Conservation (phyloP, 2,113 vertebrate species). For the Tenebrosternarchus preto region DNA sequence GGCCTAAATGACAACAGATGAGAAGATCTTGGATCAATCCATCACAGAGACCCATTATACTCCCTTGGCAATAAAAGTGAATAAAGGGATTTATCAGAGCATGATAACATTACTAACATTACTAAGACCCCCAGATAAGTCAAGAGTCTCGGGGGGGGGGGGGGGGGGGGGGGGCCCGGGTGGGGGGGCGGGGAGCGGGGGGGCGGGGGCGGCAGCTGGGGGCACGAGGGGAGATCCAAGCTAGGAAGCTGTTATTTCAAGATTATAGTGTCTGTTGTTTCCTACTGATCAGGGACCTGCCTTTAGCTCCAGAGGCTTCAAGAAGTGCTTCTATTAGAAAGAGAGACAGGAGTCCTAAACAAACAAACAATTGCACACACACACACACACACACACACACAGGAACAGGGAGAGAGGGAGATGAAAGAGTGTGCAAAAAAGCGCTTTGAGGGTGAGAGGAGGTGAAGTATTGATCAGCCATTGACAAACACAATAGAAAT, state of each 20-base stretch:
- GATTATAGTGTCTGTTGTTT: slow-evolving; percentile 62
- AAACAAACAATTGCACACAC: slow-evolving; percentile 55
- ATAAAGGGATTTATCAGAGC: not conserved
- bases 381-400: slow-evolving; percentile 61
- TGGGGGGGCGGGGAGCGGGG: slow-evolving; percentile 39
- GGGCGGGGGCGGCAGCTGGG: slow-evolving; percentile 22
- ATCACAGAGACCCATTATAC: not conserved
- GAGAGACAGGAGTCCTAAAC: slow-evolving; percentile 65
- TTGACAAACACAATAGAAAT: slow-evolving; percentile 93
- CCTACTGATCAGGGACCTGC: slow-evolving; percentile 46
- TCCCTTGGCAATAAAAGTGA: too few species aligned
- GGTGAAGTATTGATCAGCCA: slow-evolving; percentile 87
- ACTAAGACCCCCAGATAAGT: not conserved
- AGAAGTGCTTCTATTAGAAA: slow-evolving; percentile 61
- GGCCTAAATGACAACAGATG: not conserved
- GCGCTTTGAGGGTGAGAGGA: slow-evolving; percentile 81
- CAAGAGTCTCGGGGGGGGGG: not conserved
- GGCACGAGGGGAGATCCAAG: slow-evolving; percentile 46
- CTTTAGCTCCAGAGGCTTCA: slow-evolving; percentile 57
- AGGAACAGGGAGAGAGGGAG: slow-evolving; percentile 39
- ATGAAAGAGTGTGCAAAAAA: slow-evolving; percentile 37
- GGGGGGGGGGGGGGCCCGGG: slow-evolving; percentile 32
- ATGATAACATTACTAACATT: too few species aligned
- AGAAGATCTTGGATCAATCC: not conserved
- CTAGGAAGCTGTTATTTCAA: slow-evolving; percentile 63